Evolutionary conservation across 2,797 vertebrate genomes (phyloP).

Genomic region (Prionace glauca): DNA sequence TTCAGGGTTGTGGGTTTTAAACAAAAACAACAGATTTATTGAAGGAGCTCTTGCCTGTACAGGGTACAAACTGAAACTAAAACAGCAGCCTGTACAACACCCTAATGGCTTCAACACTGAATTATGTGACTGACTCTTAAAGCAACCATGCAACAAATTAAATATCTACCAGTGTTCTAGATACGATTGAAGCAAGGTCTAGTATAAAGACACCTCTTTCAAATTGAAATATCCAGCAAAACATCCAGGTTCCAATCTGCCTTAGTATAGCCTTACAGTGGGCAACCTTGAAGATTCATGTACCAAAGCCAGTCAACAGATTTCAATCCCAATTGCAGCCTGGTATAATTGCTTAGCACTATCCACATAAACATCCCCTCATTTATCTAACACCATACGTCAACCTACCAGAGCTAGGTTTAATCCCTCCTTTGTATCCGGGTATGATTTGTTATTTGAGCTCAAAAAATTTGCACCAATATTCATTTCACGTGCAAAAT

Average conservation of each 20-base stretch:
- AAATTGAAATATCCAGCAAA: not conserved
- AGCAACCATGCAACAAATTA: too few species aligned
- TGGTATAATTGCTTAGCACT: not conserved
- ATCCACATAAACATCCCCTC: not conserved
- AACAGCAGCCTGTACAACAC: too few species aligned
- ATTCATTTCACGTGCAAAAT: not conserved
- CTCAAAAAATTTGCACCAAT: not conserved
- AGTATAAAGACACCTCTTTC: not conserved
- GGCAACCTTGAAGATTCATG: too few species aligned
- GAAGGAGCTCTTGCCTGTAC: too few species aligned
- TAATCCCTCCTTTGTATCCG: not conserved
- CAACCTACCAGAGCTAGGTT: not conserved
- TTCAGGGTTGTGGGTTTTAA: too few species aligned
- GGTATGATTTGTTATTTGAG: not conserved
- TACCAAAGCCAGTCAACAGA: too few species aligned
- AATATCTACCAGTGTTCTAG: not conserved
- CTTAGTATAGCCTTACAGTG: not conserved
- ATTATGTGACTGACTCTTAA: too few species aligned
- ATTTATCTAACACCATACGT: not conserved
- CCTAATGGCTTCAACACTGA: too few species aligned
- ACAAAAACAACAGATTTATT: too few species aligned
- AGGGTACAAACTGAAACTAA: too few species aligned
- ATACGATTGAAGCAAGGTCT: not conserved
- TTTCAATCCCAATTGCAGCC: not conserved
- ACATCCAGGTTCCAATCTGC: not conserved